Percentiles rank a stretch among this genome's conserved stretches.
phyloP scores from a whole-genome alignment of 1,140 invertebrate species.

The Magallana angulata region DNA sequence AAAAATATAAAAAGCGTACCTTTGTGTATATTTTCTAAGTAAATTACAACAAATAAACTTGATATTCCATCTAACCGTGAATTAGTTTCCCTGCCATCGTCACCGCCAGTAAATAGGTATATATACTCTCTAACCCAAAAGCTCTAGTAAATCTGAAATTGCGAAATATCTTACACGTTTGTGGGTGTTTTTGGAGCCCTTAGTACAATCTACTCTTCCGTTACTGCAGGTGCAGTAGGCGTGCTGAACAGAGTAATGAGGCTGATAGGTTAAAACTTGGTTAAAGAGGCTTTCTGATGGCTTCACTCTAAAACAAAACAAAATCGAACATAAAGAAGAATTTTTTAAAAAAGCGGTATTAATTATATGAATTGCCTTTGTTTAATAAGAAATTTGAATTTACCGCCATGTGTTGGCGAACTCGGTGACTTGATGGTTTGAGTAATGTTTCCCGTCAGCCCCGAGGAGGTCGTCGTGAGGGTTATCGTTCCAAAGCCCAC shows the following conservation, averaged over 20 bases:
- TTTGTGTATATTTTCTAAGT: too few species aligned
- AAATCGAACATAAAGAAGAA: not conserved
- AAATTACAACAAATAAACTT: too few species aligned
- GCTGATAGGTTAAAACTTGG: not conserved
- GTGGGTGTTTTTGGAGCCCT: not conserved
- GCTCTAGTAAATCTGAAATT: too few species aligned
- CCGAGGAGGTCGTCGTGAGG: constrained; percentile 53
- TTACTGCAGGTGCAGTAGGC: constrained; percentile 21
- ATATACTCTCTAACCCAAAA: too few species aligned
- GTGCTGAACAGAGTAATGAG: not conserved
- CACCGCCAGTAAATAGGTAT: too few species aligned
- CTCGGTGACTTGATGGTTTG: not conserved
- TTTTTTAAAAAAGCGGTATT: not conserved
- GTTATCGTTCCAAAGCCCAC: constrained; percentile 60
- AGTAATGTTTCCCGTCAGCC: constrained; percentile 44
- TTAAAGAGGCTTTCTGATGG: constrained; percentile 18
- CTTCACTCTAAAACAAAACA: not conserved
- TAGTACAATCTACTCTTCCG: constrained; percentile 2
- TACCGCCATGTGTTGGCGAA: constrained; percentile 29
- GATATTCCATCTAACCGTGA: too few species aligned
- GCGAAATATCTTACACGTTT: constrained; percentile 2
- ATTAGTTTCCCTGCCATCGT: too few species aligned
- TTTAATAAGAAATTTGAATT: not conserved
- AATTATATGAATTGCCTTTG: too few species aligned
- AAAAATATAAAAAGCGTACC: too few species aligned